phyloP scores from a whole-genome alignment of 2,888 invertebrate species.

The Drosophila mayaguana region DNA sequence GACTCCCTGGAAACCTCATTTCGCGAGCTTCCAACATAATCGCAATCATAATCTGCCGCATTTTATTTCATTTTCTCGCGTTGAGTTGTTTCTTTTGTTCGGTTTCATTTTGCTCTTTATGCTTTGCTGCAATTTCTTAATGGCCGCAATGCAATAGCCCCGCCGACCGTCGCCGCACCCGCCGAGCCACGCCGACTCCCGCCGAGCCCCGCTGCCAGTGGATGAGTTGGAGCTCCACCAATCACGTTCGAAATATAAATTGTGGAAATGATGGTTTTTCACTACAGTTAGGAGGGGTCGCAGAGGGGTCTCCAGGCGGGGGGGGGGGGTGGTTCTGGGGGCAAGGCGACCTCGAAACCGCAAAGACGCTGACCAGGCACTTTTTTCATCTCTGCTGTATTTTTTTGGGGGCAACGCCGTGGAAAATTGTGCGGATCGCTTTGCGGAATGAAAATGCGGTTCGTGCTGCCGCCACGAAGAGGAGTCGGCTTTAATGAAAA shows the following conservation, averaged over 20 bases:
- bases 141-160: conserved; percentile 62
- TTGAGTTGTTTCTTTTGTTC: conserved; percentile 53
- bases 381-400: background rate
- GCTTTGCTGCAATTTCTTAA: conserved; percentile 79
- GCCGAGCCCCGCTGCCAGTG: background rate
- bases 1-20: conserved; percentile 46
- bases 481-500: conserved; percentile 66
- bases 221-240: conserved; percentile 62
- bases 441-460: conserved; percentile 76
- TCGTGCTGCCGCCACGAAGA: conserved; percentile 70
- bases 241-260: conserved; percentile 85
- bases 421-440: conserved; percentile 77
- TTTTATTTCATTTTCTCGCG: conserved; percentile 83
- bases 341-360: conserved; percentile 69
- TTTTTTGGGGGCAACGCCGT: conserved; percentile 60
- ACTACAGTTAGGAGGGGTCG: conserved; percentile 14
- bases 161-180: too few relatives aligned
- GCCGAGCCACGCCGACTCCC: too few relatives aligned
- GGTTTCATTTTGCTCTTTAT: conserved; percentile 77
- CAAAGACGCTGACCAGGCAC: conserved; percentile 62
- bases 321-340: background rate
- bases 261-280: conserved; percentile 85
- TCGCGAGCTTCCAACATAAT: conserved; percentile 70
- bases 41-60: conserved; percentile 83
- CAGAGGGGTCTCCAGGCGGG: background rate